Evolutionary conservation across 2,888 invertebrate genomes (phyloP).

Genomic region (Drosophila nr. medialis): DNA sequence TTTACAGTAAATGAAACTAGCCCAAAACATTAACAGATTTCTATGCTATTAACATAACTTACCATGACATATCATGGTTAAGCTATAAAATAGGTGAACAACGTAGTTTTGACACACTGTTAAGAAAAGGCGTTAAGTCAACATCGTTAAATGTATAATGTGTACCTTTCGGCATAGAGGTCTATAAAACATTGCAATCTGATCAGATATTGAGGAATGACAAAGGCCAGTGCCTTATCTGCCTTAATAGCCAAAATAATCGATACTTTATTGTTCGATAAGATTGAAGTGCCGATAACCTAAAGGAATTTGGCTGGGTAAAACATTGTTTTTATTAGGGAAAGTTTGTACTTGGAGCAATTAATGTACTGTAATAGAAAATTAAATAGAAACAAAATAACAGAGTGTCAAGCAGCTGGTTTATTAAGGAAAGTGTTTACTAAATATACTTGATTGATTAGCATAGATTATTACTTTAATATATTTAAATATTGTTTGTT

Average conservation of each 20-base stretch:
- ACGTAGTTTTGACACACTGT: neutral
- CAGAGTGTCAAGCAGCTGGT: neutral
- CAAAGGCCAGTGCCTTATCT: conserved; percentile 45
- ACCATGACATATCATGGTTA: neutral
- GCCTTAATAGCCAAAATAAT: conserved; percentile 29
- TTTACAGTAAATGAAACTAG: neutral
- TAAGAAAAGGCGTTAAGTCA: conserved; percentile 2
- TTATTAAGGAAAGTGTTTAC: conserved; percentile 32
- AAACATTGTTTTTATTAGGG: conserved; percentile 11
- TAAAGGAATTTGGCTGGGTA: conserved; percentile 10
- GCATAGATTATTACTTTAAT: conserved; percentile 10
- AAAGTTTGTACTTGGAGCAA: conserved; percentile 30
- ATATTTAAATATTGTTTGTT: conserved; percentile 9
- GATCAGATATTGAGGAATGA: conserved; percentile 37
- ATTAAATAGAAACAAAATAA: neutral
- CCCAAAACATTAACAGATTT: neutral
- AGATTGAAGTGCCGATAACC: conserved; percentile 17
- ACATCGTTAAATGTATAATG: neutral
- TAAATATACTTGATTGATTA: neutral
- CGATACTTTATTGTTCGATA: conserved; percentile 49
- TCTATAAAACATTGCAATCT: conserved; percentile 19
- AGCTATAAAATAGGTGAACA: neutral
- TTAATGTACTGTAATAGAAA: neutral
- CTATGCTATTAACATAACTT: neutral
- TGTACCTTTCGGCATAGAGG: neutral